Conservation (phyloP, 1,140 invertebrate genomes). For the Megalonaias nervosa region DNA sequence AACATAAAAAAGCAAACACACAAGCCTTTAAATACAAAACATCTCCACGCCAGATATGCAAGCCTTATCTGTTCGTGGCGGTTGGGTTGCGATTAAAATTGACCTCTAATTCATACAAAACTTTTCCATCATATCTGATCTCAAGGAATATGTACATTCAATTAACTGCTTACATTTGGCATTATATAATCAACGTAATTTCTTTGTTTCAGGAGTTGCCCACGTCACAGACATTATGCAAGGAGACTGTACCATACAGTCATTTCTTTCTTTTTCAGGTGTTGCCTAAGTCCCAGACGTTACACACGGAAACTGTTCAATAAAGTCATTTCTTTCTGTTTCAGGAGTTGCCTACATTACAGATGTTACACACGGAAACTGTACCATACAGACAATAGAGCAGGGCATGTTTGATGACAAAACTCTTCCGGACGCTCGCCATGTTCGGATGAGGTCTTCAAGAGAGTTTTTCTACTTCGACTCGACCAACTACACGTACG, state of each 20-base stretch:
- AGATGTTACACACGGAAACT: slow-evolving; percentile 16
- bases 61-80: too few relatives aligned
- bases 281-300: slow-evolving; percentile 43
- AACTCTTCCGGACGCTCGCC: slow-evolving; percentile 3
- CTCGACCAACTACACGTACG: slow-evolving; percentile 10
- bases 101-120: too few relatives aligned
- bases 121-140: too few relatives aligned
- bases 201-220: too few relatives aligned
- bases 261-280: slow-evolving; percentile 22
- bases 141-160: too few relatives aligned
- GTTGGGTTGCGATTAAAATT: too few relatives aligned
- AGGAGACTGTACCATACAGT: not conserved
- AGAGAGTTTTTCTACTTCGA: slow-evolving; percentile 37
- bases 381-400: slow-evolving; percentile 14
- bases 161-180: too few relatives aligned
- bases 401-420: slow-evolving; percentile 19
- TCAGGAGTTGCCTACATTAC: slow-evolving; percentile 31
- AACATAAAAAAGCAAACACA: too few relatives aligned
- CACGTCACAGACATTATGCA: too few relatives aligned
- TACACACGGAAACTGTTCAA: slow-evolving; percentile 36
- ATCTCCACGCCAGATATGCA: too few relatives aligned
- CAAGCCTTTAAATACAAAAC: too few relatives aligned
- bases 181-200: too few relatives aligned
- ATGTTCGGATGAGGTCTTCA: slow-evolving; percentile 24
- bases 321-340: not conserved